Percentiles rank a stretch among this genome's conserved stretches.
phyloP scores from a whole-genome alignment of 2,888 invertebrate species.

The Caenorhabditis sp. region DNA sequence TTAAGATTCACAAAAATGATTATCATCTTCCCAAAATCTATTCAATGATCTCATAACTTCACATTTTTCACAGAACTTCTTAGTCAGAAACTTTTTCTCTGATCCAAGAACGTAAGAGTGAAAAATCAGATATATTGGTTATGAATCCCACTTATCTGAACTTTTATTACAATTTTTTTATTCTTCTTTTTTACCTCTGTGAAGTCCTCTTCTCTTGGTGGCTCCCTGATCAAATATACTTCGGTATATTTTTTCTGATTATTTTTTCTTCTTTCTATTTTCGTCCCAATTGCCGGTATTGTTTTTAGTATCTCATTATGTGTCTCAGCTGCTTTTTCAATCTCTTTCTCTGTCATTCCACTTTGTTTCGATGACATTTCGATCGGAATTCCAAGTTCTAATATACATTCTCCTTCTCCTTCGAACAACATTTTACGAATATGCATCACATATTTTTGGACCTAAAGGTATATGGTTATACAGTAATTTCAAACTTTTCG shows the following conservation, averaged over 20 bases:
- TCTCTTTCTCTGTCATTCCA: conserved; percentile 51
- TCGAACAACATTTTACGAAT: conserved; percentile 52
- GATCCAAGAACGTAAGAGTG: too few species aligned
- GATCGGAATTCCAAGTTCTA: conserved; percentile 61
- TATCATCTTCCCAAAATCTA: too few species aligned
- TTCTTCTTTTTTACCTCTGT: conserved; percentile 53
- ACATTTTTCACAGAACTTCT: too few species aligned
- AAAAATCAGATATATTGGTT: too few species aligned
- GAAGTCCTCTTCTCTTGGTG: conserved; percentile 51
- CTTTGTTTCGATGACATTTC: conserved; percentile 25
- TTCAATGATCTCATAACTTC: too few species aligned
- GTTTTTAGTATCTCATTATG: conserved; percentile 47
- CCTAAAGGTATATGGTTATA: conserved; percentile 15
- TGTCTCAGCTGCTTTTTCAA: conserved; percentile 48
- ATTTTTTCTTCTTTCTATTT: conserved; percentile 31
- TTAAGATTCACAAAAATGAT: too few species aligned
- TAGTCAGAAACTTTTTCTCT: too few species aligned
- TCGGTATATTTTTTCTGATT: conserved; percentile 35
- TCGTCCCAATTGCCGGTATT: conserved; percentile 49
- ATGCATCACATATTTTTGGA: conserved; percentile 56
- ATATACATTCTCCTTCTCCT: conserved; percentile 63
- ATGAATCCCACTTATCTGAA: too few species aligned
- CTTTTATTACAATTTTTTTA: too few species aligned
- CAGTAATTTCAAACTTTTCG: too few species aligned
- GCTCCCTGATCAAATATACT: conserved; percentile 50